Evolutionary conservation across 2,888 invertebrate genomes (phyloP), one percentile per base, ranked within the genome.

Genomic region (Apeira syringaria): DNA sequence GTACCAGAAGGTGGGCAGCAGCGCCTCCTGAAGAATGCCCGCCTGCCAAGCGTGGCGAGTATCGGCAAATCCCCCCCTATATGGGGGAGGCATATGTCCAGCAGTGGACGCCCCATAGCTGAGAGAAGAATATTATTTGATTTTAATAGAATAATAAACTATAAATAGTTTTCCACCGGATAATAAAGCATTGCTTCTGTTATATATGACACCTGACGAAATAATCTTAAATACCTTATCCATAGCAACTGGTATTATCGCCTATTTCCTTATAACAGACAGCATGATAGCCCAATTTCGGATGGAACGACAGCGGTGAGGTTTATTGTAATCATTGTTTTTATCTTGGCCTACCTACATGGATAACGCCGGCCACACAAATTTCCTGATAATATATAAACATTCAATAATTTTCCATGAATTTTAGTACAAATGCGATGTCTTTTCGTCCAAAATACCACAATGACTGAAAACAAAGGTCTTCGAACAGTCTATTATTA

Each of bases 221-320:
- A 28, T 61, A 46, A 46, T 43, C 52, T 13, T 33, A n/a, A n/a
- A 15, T 15, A 15, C 15, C 47, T 52, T 51, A 60, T 39, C 50
- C 44, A 45, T 39, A 28, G 41, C 27, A 41, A 37, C 44, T 41
- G 43, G 9, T 17, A 15, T 40, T 44, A 47, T 54, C 44, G 39
- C 39, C 44, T 40, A 44, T 53, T 59, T 56, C 60, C 55, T 51
- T 44, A 46, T 54, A 51, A 55, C 40, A 49, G 33, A 33, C 35
- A 22, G 47, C 41, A 47, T 30, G 56, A 56, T 56, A 64, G 55
- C 59, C 61, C 50, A 52, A 57, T 56, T 59, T 50, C 15, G 38
- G 46, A 38, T 28, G 33, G 37, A 24, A 34, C 29, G 6, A 34
- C 29, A 5, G 15, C 31, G 29, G 31, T 25, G 27, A 32, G 42